These are phyloP conservation scores for Hycleus cichorii DNA, from an alignment of 1,140 invertebrate genomes.

Conservation along the genomic window DNA sequence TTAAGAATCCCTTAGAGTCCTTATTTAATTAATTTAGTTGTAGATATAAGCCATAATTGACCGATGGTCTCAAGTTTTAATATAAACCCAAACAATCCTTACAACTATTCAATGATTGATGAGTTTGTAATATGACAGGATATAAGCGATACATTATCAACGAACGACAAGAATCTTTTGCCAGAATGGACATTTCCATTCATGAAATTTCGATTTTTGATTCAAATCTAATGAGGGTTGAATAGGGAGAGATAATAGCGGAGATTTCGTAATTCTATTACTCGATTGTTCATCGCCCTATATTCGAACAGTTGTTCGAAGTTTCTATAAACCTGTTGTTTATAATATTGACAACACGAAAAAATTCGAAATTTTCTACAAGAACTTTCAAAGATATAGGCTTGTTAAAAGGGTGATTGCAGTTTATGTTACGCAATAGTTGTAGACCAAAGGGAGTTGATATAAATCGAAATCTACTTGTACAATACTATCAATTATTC, in stretches of 20 bases:
- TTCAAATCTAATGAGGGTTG: constrained; percentile 23
- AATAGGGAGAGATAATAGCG: constrained; percentile 17
- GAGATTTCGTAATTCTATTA: constrained; percentile 27
- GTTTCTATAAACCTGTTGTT: too few species aligned
- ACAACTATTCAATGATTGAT: constrained; percentile 22
- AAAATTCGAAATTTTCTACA: too few species aligned
- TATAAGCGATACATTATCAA: constrained; percentile 22
- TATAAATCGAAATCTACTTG: constrained; percentile 29
- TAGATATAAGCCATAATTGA: constrained; percentile 17
- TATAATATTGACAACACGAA: too few species aligned
- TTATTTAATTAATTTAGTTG: constrained; percentile 4
- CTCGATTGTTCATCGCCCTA: constrained; percentile 1
- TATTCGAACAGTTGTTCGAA: constrained; percentile 8
- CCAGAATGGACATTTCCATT: constrained; percentile 10
- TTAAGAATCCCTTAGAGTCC: too few species aligned
- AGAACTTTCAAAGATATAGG: too few species aligned
- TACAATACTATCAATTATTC: constrained; percentile 32
- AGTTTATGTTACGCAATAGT: background rate
- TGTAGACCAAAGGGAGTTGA: constrained; percentile 5
- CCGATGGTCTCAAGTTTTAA: constrained; percentile 28
- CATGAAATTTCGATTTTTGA: constrained; percentile 15
- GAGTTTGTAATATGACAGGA: constrained; percentile 19
- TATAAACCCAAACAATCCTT: constrained; percentile 11
- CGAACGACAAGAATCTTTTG: constrained; percentile 19
- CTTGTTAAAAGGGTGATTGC: background rate